Evolutionary conservation across 2,113 vertebrate species (phyloP), one percentile per base, ranked within the genome.

Genomic region (Speoplatyrhinus poulsoni): DNA sequence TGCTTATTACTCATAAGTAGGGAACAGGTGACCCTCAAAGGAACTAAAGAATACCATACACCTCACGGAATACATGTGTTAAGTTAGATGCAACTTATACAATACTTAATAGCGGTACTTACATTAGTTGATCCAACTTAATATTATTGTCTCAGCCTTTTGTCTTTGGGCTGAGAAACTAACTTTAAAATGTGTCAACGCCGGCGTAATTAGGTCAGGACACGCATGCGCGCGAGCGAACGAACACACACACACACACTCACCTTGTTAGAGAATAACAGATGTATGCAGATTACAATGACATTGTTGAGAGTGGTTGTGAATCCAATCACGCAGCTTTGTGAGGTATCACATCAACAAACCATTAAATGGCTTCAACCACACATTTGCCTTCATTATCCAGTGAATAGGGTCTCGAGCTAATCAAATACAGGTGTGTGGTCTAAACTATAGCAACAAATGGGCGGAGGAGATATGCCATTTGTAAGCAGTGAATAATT

Each of bases 341-440:
- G 11, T 11, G 8, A 12, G 17, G 56, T 41, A 58, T 63, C 3
- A 50, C 16, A 63, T 48, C 9, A 50, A 63, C 46, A 50, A 63
- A 63, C 60, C 47, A 26, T 63, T 63, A 49, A 50, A 61, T 46
- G 15, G 15, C 13, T 61, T 61, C 36, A 61, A 61, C 15, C 33
- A 7, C 13, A 50, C 53, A 33, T 64, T 55, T 61, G 32, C 70
- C 52, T 65, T 69, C 46, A 64, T 70, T 52, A 65, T 57, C n/a
- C 46, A 50, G 56, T 57, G 49, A 13, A 55, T 26, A 60, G 13
- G 26, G 47, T 50, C 46, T 49, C 6, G 60, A 52, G 50, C 15
- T 52, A 52, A 60, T 50, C 57, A 36, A 60, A 60, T 13, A 36
- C 5, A 69, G 53, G 32, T 55, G 13, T 56, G 53, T 57, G n/a